Evolutionary conservation across 2,113 vertebrate genomes (phyloP).

Genomic region (Saguinus imperator): DNA sequence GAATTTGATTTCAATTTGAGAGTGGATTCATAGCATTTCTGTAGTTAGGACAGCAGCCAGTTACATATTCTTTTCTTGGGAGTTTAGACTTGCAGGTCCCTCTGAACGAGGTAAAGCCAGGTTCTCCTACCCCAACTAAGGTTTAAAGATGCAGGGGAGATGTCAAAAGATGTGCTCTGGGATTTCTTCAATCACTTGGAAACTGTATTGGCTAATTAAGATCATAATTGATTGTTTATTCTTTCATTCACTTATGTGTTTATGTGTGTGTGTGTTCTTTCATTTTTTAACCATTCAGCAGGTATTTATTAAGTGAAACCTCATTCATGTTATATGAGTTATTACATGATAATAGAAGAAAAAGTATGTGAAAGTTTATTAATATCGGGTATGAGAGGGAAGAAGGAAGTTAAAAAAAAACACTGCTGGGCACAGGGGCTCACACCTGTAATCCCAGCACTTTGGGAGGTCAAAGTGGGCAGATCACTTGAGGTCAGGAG

Average conservation of each 20-base stretch:
- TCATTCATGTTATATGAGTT: neutral
- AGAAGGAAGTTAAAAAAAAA: neutral
- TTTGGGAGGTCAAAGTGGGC: no score
- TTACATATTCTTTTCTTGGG: neutral
- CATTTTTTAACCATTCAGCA: slow-evolving; percentile 22
- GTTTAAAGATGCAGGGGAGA: neutral
- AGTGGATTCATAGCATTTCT: neutral
- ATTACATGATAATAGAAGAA: neutral
- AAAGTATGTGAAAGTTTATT: neutral
- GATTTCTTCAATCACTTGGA: neutral
- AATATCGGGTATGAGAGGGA: neutral
- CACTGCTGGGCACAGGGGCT: no score
- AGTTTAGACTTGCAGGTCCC: neutral
- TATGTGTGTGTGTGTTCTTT: neutral
- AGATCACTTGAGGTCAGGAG: no score
- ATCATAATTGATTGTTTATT: neutral
- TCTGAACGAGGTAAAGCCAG: neutral
- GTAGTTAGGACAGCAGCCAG: neutral
- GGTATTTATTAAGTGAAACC: slow-evolving; percentile 19
- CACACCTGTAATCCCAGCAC: no score
- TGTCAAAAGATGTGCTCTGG: neutral
- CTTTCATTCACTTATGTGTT: neutral
- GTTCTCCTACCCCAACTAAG: neutral
- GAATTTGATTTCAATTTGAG: neutral
- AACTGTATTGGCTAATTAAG: neutral